Evolutionary conservation across 2,888 invertebrate species (phyloP).

Genomic region (Oconnorella tubifera): DNA sequence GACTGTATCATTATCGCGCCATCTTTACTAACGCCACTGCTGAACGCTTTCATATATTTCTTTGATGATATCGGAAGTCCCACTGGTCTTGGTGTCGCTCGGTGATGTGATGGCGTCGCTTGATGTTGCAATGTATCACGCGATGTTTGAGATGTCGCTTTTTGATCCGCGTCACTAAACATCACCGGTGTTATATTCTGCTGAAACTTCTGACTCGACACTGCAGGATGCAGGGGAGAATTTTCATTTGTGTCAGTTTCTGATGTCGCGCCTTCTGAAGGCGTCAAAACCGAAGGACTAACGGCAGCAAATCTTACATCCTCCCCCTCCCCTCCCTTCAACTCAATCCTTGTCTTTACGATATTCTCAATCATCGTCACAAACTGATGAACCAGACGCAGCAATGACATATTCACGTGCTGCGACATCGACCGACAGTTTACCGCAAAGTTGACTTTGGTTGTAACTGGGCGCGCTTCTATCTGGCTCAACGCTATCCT

Average conservation of each 20-base stretch:
- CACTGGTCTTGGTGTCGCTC: no score
- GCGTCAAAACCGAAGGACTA: slow-evolving; percentile 8
- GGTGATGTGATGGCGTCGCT: no score
- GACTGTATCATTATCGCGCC: slow-evolving; percentile 31
- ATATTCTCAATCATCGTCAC: slow-evolving; percentile 97
- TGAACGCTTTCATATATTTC: no score
- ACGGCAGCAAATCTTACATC: not conserved
- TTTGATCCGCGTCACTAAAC: no score
- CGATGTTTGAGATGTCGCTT: no score
- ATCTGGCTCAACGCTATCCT: slow-evolving; percentile 52
- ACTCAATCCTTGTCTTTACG: slow-evolving; percentile 85
- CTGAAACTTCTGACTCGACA: no score
- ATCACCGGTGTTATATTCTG: no score
- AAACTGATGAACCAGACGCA: slow-evolving; percentile 88
- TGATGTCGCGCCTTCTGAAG: not conserved
- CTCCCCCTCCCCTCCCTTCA: slow-evolving; percentile 51
- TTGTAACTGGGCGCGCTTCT: slow-evolving; percentile 67
- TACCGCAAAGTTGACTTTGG: slow-evolving; percentile 82
- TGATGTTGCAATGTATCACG: no score
- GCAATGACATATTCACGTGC: slow-evolving; percentile 92
- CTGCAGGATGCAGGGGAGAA: no score
- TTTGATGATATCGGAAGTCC: no score
- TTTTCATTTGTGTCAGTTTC: no score
- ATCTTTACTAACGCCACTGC: no score
- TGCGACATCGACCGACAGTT: slow-evolving; percentile 84